These are phyloP conservation scores for Ceraclea dissimilis DNA, from an alignment of 2,888 invertebrate species.

Conservation along the genomic window DNA sequence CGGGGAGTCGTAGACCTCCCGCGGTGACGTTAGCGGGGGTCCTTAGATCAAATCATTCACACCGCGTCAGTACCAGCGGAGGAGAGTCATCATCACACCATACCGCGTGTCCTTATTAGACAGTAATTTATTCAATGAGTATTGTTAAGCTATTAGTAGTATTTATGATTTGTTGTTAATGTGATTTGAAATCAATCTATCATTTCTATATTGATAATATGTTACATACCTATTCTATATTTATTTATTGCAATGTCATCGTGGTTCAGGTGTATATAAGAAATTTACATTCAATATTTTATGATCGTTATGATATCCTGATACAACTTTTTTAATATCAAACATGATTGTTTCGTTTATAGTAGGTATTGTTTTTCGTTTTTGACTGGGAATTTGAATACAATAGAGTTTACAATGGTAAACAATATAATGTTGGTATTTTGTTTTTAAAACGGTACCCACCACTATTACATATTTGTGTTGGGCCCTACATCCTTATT, in stretches of 20 bases:
- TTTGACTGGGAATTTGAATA: too few relatives aligned
- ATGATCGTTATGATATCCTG: too few relatives aligned
- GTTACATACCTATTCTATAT: not conserved
- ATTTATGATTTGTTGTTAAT: constrained; percentile 4
- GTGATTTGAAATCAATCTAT: constrained; percentile 12
- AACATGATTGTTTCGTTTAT: too few relatives aligned
- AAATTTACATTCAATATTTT: too few relatives aligned
- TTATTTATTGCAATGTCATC: constrained; percentile 1
- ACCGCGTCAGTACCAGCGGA: not conserved
- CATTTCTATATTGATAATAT: not conserved
- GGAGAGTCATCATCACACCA: not conserved
- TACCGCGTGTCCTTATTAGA: not conserved
- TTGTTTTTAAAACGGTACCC: too few relatives aligned
- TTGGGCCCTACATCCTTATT: too few relatives aligned
- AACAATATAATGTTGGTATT: too few relatives aligned
- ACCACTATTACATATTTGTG: too few relatives aligned
- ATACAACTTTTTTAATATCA: too few relatives aligned
- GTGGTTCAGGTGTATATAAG: not conserved
- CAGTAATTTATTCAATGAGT: not conserved
- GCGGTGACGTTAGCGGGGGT: not conserved
- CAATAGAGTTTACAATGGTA: too few relatives aligned
- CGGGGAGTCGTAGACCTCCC: not conserved
- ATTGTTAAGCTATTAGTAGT: not conserved
- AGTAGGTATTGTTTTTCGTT: too few relatives aligned
- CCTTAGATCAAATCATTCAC: not conserved